phyloP scores from a whole-genome alignment of 2,888 invertebrate genomes.

The Epistrophe eligans region DNA sequence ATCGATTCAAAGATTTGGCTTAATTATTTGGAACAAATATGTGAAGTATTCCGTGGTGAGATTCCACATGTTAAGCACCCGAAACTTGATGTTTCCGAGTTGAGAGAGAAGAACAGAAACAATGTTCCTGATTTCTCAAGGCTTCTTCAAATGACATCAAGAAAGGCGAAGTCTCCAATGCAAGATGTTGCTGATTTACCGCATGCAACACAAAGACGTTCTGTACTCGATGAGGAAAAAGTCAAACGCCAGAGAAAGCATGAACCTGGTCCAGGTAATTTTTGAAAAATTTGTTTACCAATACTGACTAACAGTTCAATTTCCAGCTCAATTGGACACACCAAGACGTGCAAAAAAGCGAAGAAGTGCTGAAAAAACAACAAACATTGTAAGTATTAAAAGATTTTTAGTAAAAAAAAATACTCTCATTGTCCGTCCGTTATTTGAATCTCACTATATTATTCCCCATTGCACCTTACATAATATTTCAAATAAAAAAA shows the following conservation, averaged over 20 bases:
- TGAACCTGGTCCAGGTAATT: conserved; percentile 78
- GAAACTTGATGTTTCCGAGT: conserved; percentile 86
- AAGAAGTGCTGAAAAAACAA: conserved; percentile 87
- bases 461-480: conserved; percentile 45
- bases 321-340: conserved; percentile 82
- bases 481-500: conserved; percentile 43
- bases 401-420: conserved; percentile 15
- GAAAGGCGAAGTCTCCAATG: conserved; percentile 82
- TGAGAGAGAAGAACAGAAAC: conserved; percentile 82
- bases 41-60: conserved; percentile 95
- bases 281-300: neutral
- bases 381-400: conserved; percentile 86
- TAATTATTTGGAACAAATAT: conserved; percentile 94
- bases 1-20: conserved; percentile 85
- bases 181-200: conserved; percentile 82
- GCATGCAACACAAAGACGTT: conserved; percentile 80
- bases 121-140: conserved; percentile 83
- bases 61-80: conserved; percentile 92
- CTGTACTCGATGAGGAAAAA: conserved; percentile 83
- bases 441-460: conserved; percentile 36
- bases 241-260: conserved; percentile 82
- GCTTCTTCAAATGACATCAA: conserved; percentile 80
- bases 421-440: conserved; percentile 56
- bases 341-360: conserved; percentile 86
- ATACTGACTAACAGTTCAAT: conserved; percentile 4